Base-by-base conservation (phyloP, 2,888 invertebrate species). In the Eulithis testata region DNA sequence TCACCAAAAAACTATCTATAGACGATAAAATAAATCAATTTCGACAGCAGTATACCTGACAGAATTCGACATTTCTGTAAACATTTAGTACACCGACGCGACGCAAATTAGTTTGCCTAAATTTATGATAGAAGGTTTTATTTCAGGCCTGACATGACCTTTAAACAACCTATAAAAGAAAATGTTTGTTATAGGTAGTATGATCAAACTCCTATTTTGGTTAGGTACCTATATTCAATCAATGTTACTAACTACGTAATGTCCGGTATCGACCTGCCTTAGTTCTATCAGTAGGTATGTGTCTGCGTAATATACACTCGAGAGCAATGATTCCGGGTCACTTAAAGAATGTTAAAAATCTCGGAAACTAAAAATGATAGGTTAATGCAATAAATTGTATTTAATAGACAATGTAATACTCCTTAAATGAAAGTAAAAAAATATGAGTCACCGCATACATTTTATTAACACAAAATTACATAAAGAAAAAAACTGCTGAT, bases 41-140 rank as follows among this genome's bases (percentile, higher is more conserved):
- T 31, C 31, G 31, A 31, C 37, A 37, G 40, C 45, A 11, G n/a
- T n/a, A 37, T 37, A 37, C 40, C n/a, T 55, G 40, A 5, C 55
- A 14, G 12, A 56, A 43, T 36, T 31, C 21, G 14, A 43, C 27
- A 51, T 56, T 43, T 64, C 51, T 55, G 59, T 36, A 64, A 55
- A 54, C 40, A 57, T 59, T 40, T 40, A 12, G 76, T 71, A 75
- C 50, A 70, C 43, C 12, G 44, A 63, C 44, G 45, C 6, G 31
- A 31, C 31, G 31, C 0, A 49, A 56, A 65, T 67, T 51, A 64
- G 45, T 51, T 58, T 64, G 47, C 49, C 54, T 58, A 65, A 44
- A 66, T 66, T 59, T 40, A 68, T 66, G 68, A 68, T 66, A 51
- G 61, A 68, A 56, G 47, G 61, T 63, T 63, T 61, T 55, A 63